Evolutionary conservation across 2,797 vertebrate species (phyloP), one percentile per base, ranked within the genome.

Genomic region (Malurus leucopterus): DNA sequence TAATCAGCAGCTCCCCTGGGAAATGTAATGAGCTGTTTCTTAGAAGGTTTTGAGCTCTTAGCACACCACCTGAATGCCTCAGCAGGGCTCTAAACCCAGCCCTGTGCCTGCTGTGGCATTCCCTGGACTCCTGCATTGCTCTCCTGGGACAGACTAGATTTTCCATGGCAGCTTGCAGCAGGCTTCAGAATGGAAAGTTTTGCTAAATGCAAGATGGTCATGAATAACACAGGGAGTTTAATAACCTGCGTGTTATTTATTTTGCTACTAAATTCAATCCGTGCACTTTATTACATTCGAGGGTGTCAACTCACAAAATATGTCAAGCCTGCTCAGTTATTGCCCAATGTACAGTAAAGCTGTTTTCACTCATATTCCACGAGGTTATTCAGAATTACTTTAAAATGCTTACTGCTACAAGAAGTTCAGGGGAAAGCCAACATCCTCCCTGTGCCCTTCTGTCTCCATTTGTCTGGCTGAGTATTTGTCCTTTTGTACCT

Each of bases 351-450:
- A 87, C 49, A 90, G 87, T 73, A 90, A 87, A 90, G 49, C 70
- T 47, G 29, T 51, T 89, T 90, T 84, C 74, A 29, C 46, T 91
- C 61, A 24, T 78, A 91, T 86, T 90, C 73, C 74, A 83, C 10
- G 50, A 91, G 71, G 82, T 91, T 91, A 94, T 91, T 93, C 92
- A 90, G 84, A 95, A 91, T 90, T 24, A 70, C 74, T 90, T 93
- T 93, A 84, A 94, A 92, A 88, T 57, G 64, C 83, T 82, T 92
- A 65, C 65, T 89, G 50, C 79, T 71, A 81, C 73, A 68, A 89
- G 79, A 88, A 75, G 63, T 91, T 89, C 85, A 63, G 67, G 30
- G 64, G 71, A 91, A 89, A 88, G 61, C 59, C 65, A 80, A 67
- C 84, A 91, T 86, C 40, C 61, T 78, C 70, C 47, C 55, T 44